Base-by-base conservation (phyloP, 2,113 vertebrate species). In the Columbina picui region DNA sequence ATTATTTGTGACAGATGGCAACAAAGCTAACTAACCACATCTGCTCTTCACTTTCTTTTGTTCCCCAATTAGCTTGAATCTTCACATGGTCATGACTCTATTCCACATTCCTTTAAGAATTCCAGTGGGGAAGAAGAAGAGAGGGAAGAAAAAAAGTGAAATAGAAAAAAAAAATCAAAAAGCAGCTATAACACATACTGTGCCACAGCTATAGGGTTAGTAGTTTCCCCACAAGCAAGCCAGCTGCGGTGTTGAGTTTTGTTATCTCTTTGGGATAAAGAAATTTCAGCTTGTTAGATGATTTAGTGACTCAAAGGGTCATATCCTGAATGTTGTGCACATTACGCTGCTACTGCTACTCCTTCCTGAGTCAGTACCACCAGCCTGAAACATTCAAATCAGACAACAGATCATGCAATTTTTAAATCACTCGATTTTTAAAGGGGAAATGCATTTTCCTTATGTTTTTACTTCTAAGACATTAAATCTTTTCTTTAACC, bases 1-100 rank as follows among this genome's bases (percentile, higher is more conserved):
- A 96, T 94, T 95, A 80, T 90, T 95, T 86, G 69, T 97, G 92
- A 96, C 90, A 96, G 85, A 95, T 92, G 92, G 90, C 83, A 90
- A 90, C 75, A 94, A 74, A 83, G 68, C 94, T 93, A 97, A 94
- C 92, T 90, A 96, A 96, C 90, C 87, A 91, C 94, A 77, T 77
- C 82, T 94, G 91, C 47, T 95, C 75, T 86, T 92, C 82, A 81
- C 50, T 95, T 95, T 74, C 57, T 94, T 97, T 96, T 96, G 84
- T 90, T 95, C 60, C 90, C 82, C 93, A 91, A 85, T 96, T 92
- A 96, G 85, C 79, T 93, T 80, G 82, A 83, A 38, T 95, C 95
- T 95, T 95, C 93, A 95, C 77, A 93, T 65, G 70, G 43, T 29
- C 90, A 83, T 88, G 87, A 85, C 12, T 94, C 43, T 93, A 88